Base-by-base conservation (phyloP, 2,113 vertebrate genomes). In the Tetraodon nigroviridis region DNA sequence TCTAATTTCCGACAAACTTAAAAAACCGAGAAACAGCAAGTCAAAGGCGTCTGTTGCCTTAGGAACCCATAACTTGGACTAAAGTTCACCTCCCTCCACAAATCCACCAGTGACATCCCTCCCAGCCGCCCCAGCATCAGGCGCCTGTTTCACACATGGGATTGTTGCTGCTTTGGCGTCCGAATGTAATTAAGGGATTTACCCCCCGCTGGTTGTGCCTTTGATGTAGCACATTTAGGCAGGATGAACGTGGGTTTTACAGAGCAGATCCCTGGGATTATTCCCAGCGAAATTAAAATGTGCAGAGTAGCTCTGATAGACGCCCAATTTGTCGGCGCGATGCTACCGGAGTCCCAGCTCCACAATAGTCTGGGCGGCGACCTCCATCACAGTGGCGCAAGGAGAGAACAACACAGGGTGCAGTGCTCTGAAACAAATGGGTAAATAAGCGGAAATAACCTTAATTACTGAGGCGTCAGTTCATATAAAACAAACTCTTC, bases 201-300 rank as follows among this genome's bases (percentile, higher is more conserved):
- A 46, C 70, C 58, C 61, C 46, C 49, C 44, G 18, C n/a, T n/a
- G 45, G 5, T 54, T 52, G 51, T 50, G 48, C 13, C 17, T 56
- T 24, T 42, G 54, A 61, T 32, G 55, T 48, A 40, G 45, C 27
- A 11, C 51, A 24, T 55, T 66, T 44, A 37, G 55, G 24, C 45
- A 17, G 65, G 40, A 45, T 41, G 41, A 60, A 55, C 21, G 47
- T 42, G 57, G 12, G 14, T 63, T 63, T 73, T 64, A 63, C 40
- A 54, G 45, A 64, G 61, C 2, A 50, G 54, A 75, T 66, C 67
- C 54, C 15, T 0, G 58, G 69, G 67, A 58, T 73, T 63, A 76
- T 62, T 49, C 27, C 22, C 46, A 8, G 49, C 4, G 5, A 17
- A 14, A 19, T 54, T 51, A 22, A 63, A 66, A 63, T 78, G 46